Conservation (phyloP, 2,113 vertebrate genomes). For the Platycercus adscitus region DNA sequence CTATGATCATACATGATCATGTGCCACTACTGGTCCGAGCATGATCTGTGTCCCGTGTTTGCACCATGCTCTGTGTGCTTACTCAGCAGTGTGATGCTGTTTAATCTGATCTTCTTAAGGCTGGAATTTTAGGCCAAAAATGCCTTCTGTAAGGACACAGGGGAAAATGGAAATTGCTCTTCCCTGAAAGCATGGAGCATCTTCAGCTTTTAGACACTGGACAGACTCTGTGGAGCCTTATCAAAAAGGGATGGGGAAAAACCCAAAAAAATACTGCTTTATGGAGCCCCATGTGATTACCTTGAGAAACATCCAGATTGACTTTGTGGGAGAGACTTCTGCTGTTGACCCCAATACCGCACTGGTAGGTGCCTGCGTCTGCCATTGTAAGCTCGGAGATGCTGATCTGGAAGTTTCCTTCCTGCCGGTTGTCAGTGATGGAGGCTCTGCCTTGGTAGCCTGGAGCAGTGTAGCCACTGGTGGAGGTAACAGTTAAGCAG, state of each 20-base stretch:
- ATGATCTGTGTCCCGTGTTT: not conserved
- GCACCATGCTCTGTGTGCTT: not conserved
- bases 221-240: rapidly evolving
- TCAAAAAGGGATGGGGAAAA: rapidly evolving
- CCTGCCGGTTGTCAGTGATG: slow-evolving; percentile 48
- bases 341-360: slow-evolving; percentile 58
- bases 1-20: no score
- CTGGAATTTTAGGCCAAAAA: not conserved
- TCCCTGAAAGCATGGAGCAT: not conserved
- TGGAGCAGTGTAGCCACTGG: not conserved
- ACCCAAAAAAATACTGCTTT: rapidly evolving
- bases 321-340: slow-evolving; percentile 61
- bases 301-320: slow-evolving; percentile 44
- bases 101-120: not conserved
- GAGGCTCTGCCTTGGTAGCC: not conserved
- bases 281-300: slow-evolving; percentile 10
- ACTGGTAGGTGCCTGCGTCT: slow-evolving; percentile 69
- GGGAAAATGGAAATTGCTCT: no score
- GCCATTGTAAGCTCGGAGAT: not conserved
- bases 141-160: not conserved
- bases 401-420: slow-evolving; percentile 23
- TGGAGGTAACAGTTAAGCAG: slow-evolving; percentile 54
- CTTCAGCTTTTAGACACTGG: not conserved
- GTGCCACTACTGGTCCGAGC: not conserved
- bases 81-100: rapidly evolving